Conservation (phyloP, 2,888 invertebrate species). For the Drosophila pegasa region DNA sequence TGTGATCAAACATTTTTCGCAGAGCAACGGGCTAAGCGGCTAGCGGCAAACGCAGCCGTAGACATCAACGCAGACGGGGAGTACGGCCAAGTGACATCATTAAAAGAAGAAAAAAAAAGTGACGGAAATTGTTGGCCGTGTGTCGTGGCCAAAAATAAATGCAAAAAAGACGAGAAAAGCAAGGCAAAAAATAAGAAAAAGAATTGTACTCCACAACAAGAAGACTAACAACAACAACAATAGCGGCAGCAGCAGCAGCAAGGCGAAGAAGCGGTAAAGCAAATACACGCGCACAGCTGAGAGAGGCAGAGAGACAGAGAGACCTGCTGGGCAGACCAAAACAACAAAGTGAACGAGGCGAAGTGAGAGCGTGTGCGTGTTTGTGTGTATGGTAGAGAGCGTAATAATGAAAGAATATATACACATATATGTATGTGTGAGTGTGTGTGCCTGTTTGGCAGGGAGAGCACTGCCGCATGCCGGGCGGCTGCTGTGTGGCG, state of each 20-base stretch:
- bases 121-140: conserved; percentile 59
- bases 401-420: not conserved
- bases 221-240: conserved; percentile 14
- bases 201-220: conserved; percentile 47
- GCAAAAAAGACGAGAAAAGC: conserved; percentile 47
- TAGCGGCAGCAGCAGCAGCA: conserved; percentile 14
- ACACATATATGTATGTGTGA: not conserved
- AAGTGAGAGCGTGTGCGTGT: conserved; percentile 24
- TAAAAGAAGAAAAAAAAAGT: conserved; percentile 53
- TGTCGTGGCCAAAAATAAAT: conserved; percentile 70
- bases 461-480: conserved; percentile 28
- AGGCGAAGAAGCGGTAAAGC: conserved; percentile 49
- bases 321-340: conserved; percentile 42
- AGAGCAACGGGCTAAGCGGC: conserved; percentile 20
- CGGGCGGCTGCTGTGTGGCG: conserved; percentile 59
- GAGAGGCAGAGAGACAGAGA: conserved; percentile 2
- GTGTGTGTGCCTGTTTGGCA: not conserved
- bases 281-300: conserved; percentile 36
- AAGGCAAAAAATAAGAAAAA: conserved; percentile 34
- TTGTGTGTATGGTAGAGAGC: not conserved
- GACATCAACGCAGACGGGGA: conserved; percentile 12
- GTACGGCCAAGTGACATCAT: conserved; percentile 58
- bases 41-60: conserved; percentile 14
- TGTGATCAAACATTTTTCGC: conserved; percentile 25
- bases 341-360: conserved; percentile 18